Evolutionary conservation across 2,888 invertebrate species (phyloP).

Genomic region (Aleiodes testaceus): DNA sequence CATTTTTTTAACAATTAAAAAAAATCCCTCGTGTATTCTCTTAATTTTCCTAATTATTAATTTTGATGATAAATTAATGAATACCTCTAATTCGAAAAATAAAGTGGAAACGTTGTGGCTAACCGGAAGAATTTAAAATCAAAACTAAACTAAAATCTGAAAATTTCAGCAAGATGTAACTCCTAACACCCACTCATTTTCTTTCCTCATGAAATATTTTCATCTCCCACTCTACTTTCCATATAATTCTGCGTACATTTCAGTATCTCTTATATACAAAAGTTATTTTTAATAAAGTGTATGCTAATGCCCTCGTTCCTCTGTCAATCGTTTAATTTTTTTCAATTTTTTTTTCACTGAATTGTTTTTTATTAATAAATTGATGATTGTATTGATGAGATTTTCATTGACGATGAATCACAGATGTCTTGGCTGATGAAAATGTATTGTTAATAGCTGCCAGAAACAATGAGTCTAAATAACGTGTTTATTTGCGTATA

Average conservation of each 20-base stretch:
- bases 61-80: conserved; percentile 18
- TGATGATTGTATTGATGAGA: too few relatives aligned
- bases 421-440: too few relatives aligned
- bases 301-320: conserved; percentile 13
- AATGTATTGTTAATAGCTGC: too few relatives aligned
- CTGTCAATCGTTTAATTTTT: neutral
- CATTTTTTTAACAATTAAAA: too few relatives aligned
- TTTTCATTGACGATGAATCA: too few relatives aligned
- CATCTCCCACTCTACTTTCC: conserved; percentile 13
- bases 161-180: conserved; percentile 24
- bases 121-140: conserved; percentile 16
- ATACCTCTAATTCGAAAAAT: neutral
- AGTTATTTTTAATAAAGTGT: conserved; percentile 26
- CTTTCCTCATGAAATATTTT: conserved; percentile 11
- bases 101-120: neutral
- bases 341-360: neutral
- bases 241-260: neutral
- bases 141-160: conserved; percentile 32
- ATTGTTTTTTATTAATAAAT: neutral
- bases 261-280: conserved; percentile 7
- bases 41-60: too few relatives aligned
- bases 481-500: too few relatives aligned
- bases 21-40: too few relatives aligned
- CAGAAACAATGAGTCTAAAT: too few relatives aligned
- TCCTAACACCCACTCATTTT: conserved; percentile 21